Evolutionary conservation across 2,113 vertebrate species (phyloP), one percentile per base, ranked within the genome.

Genomic region (Leucosticte australis): DNA sequence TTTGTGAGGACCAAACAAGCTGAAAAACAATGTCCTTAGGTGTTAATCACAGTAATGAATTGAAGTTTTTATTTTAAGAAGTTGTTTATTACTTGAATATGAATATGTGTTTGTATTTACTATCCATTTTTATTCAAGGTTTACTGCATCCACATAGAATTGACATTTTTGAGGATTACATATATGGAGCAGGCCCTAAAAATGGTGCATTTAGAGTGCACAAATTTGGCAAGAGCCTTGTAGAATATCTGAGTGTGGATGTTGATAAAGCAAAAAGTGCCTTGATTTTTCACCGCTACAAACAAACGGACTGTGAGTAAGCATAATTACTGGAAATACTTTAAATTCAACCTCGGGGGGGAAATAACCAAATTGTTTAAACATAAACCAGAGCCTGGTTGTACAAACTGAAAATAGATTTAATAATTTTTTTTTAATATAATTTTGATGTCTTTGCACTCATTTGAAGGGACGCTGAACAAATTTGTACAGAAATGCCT

Each of bases 131-230:
- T 87, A 53, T 96, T 96, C 26, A 95, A 99, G 99, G 99, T 71
- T 98, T 99, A 81, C 97, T 99, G 31, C 99, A 99, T 93, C 99
- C 99, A 46, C 99, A 99, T 71, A 98, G 98, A 95, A 99, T 99
- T 92, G 99, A 99, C 92, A 69, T 99, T 97, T 99, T 99, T 98
- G 99, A 99, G 96, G 99, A 99, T 97, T 99, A 98, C 87, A 99
- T 99, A 87, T 99, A 99, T 94, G 99, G 99, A 97, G 99, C 99
- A 42, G 98, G 99, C 87, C 98, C 99, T 39, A 99, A 99, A 96
- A 99, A 98, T 21, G 98, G 99, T 71, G 98, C 98, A 42, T 99
- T 99, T 94, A 98, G 98, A 97, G 98, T 99, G 77, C 99, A 99
- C 95, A 99, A 99, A 95, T 99, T 98, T 96, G 99, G 99, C 79